Evolutionary conservation across 2,797 vertebrate genomes (phyloP), one percentile per base, ranked within the genome.

Genomic region (Sebastes melanostomus): DNA sequence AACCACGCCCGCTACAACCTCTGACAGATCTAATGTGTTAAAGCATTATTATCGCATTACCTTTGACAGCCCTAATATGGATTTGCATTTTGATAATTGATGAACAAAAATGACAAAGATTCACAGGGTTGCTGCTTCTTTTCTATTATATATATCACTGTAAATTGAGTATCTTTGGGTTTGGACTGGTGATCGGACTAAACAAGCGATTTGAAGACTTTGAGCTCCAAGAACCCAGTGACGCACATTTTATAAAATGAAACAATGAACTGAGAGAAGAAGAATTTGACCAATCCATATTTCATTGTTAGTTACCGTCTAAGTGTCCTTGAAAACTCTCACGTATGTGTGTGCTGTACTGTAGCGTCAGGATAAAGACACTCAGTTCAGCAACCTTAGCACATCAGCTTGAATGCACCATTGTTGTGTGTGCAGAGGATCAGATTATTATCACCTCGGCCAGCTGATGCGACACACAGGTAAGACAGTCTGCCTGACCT

Each of bases 371-470:
- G 20, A 78, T 76, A 68, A 78, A 77, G 30, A 72, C 55, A 61
- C 59, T 42, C 14, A 22, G 38, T 42, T 70, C 22, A 76, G 63
- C 54, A 80, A 67, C 46, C 30, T 36, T 75, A 80, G 60, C 50
- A 71, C 9, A 73, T 66, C 63, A 46, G 30, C 36, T 62, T 81
- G 78, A 78, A 74, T 16, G 54, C 50, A 42, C 52, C 75, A 52
- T 55, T 66, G 69, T 24, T 77, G 67, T 18, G 36, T 46, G 76
- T 18, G 54, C 61, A 4, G 46, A 68, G 68, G 66, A 87, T 78
- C 83, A 72, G 78, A 85, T 86, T 29, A 59, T 78, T 56, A 81
- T 86, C 61, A 2, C 83, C 61, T 54, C 12, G 0, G 66, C 79
- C 73, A 76, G 79, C 76, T 83, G 77, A 83, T 71, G 62, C 1